Conservation (phyloP, 2,888 invertebrate species). For the Lasiommata megera region DNA sequence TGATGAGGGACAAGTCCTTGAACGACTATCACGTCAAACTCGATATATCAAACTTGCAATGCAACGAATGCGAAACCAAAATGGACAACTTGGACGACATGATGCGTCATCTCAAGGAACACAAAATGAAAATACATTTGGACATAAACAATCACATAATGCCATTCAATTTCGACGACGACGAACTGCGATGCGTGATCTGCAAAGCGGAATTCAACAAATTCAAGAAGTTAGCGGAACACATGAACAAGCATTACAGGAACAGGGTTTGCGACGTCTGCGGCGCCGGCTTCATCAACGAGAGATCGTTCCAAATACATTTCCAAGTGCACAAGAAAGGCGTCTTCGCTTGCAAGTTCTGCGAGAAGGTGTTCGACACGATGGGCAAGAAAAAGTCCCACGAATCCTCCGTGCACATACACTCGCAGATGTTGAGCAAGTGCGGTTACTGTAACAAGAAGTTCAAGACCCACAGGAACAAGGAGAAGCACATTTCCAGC, state of each 20-base stretch:
- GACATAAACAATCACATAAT: slow-evolving; percentile 48
- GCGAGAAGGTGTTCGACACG: slow-evolving; percentile 39
- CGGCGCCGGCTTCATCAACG: slow-evolving; percentile 38
- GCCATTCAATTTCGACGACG: slow-evolving; percentile 44
- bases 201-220: slow-evolving; percentile 38
- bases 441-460: slow-evolving; percentile 44
- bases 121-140: slow-evolving; percentile 39
- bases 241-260: slow-evolving; percentile 45
- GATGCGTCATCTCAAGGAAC: slow-evolving; percentile 40
- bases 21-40: slow-evolving; percentile 43
- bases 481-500: slow-evolving; percentile 37
- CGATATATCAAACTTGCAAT: slow-evolving; percentile 47
- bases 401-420: slow-evolving; percentile 30
- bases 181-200: slow-evolving; percentile 37
- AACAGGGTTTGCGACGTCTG: slow-evolving; percentile 46
- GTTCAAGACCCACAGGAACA: slow-evolving; percentile 28
- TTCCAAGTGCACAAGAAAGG: slow-evolving; percentile 31
- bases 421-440: slow-evolving; percentile 30
- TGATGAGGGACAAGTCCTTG: slow-evolving; percentile 25
- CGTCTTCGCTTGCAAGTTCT: slow-evolving; percentile 37
- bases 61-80: slow-evolving; percentile 40
- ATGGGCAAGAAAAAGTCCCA: slow-evolving; percentile 37
- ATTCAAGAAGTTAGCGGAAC: slow-evolving; percentile 43
- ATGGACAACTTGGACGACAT: slow-evolving; percentile 41
- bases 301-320: slow-evolving; percentile 2